Evolutionary conservation across 2,888 invertebrate species (phyloP).

Genomic region (Philereme vetulata): DNA sequence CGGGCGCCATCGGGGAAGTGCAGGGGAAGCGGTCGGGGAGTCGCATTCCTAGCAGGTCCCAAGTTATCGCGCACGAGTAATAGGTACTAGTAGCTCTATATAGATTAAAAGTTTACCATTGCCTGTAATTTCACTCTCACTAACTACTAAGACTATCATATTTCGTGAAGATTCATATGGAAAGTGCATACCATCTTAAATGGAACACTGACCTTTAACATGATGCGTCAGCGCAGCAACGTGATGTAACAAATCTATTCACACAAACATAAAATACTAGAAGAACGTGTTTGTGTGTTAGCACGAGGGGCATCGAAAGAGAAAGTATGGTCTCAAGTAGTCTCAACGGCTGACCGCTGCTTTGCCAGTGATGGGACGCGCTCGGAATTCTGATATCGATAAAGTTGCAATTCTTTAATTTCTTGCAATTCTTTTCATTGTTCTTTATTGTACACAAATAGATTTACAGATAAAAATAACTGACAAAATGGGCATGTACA

Average conservation of each 20-base stretch:
- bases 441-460: too few species aligned
- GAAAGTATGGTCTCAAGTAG: slow-evolving; percentile 73
- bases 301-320: slow-evolving; percentile 67
- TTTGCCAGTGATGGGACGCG: slow-evolving; percentile 45
- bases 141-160: slow-evolving; percentile 6
- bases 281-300: slow-evolving; percentile 49
- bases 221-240: slow-evolving; percentile 72
- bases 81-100: too few species aligned
- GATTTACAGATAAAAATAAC: too few species aligned
- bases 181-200: slow-evolving; percentile 71
- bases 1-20: too few species aligned
- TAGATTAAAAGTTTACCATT: too few species aligned
- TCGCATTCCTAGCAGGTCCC: too few species aligned
- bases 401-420: background rate
- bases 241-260: slow-evolving; percentile 67
- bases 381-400: slow-evolving; percentile 26
- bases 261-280: slow-evolving; percentile 44
- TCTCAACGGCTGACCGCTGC: slow-evolving; percentile 61
- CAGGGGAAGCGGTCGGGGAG: too few species aligned
- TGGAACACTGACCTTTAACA: slow-evolving; percentile 76
- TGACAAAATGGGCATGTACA: too few species aligned
- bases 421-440: too few species aligned
- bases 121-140: slow-evolving; percentile 8
- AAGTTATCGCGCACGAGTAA: too few species aligned
- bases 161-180: slow-evolving; percentile 58